These are phyloP conservation scores for Papilio polytes DNA, from an alignment of 1,140 invertebrate genomes.

Conservation along the genomic window DNA sequence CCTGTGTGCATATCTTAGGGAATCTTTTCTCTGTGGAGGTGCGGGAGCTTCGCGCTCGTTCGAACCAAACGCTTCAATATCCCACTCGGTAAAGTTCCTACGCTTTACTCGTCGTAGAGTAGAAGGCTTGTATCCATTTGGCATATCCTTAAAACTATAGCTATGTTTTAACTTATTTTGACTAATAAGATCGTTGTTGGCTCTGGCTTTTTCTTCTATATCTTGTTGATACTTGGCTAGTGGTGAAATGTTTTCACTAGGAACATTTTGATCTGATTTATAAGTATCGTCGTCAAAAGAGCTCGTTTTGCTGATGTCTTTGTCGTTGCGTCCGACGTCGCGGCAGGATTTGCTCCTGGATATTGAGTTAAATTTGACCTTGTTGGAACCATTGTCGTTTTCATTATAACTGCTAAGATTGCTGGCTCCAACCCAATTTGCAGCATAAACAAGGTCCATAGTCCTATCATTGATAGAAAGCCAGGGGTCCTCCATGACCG, in stretches of 20 bases:
- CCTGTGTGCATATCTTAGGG: conserved; percentile 80
- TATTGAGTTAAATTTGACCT: conserved; percentile 73
- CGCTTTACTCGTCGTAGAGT: conserved; percentile 82
- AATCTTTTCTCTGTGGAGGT: conserved; percentile 78
- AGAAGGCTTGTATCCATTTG: conserved; percentile 85
- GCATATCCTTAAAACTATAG: conserved; percentile 84
- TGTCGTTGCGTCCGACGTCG: conserved; percentile 74
- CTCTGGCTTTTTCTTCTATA: conserved; percentile 84
- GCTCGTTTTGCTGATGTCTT: conserved; percentile 64
- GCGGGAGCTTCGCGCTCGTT: conserved; percentile 75
- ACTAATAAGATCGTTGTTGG: conserved; percentile 75
- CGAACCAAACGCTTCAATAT: conserved; percentile 75
- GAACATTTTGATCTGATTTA: conserved; percentile 61
- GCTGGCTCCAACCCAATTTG: conserved; percentile 90
- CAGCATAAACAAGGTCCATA: conserved; percentile 92
- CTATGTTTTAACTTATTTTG: conserved; percentile 82
- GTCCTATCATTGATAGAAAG: conserved; percentile 85
- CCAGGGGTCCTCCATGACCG: conserved; percentile 89
- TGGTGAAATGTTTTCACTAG: conserved; percentile 83
- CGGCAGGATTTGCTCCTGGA: conserved; percentile 82
- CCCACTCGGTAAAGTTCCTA: conserved; percentile 84
- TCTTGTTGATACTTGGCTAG: conserved; percentile 86
- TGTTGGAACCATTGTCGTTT: conserved; percentile 61
- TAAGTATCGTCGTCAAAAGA: conserved; percentile 62
- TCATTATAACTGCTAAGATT: conserved; percentile 72